These are phyloP conservation scores for Camponotus pennsylvanicus DNA, from an alignment of 1,140 invertebrate species.

Conservation along the genomic window DNA sequence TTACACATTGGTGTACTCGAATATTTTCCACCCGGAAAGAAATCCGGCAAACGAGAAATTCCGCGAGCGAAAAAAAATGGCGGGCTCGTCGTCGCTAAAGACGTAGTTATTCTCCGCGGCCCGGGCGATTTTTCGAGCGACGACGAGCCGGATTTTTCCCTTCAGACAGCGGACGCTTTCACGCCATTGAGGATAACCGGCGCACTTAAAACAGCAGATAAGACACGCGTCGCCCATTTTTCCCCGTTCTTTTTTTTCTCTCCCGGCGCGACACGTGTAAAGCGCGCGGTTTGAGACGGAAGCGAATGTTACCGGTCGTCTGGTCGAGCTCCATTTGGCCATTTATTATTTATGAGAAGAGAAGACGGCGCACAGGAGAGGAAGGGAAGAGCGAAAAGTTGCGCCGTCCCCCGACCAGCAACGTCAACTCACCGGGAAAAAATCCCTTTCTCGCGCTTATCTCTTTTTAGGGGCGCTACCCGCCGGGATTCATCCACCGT, in stretches of 20 bases:
- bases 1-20: too few species aligned
- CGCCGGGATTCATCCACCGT: slow-evolving; percentile 67
- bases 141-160: slow-evolving; percentile 45
- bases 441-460: slow-evolving; percentile 68
- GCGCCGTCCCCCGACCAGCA: slow-evolving; percentile 40
- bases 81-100: slow-evolving; percentile 38
- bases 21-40: neutral
- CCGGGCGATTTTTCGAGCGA: slow-evolving; percentile 43
- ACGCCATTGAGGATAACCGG: slow-evolving; percentile 52
- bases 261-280: slow-evolving; percentile 30
- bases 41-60: slow-evolving; percentile 10
- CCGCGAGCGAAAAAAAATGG: slow-evolving; percentile 27
- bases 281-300: slow-evolving; percentile 50
- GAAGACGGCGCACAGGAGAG: neutral
- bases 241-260: slow-evolving; percentile 16
- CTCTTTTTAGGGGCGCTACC: slow-evolving; percentile 64
- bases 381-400: slow-evolving; percentile 46
- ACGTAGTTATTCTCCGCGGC: slow-evolving; percentile 37
- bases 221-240: slow-evolving; percentile 59
- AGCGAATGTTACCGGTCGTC: slow-evolving; percentile 66
- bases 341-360: slow-evolving; percentile 72
- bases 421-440: slow-evolving; percentile 49
- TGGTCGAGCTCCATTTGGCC: slow-evolving; percentile 63
- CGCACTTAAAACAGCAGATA: slow-evolving; percentile 58
- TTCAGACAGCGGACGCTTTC: slow-evolving; percentile 41